Evolutionary conservation across 2,888 invertebrate genomes (phyloP), one percentile per base, ranked within the genome.

Genomic region (Bruchidius siliquastri): DNA sequence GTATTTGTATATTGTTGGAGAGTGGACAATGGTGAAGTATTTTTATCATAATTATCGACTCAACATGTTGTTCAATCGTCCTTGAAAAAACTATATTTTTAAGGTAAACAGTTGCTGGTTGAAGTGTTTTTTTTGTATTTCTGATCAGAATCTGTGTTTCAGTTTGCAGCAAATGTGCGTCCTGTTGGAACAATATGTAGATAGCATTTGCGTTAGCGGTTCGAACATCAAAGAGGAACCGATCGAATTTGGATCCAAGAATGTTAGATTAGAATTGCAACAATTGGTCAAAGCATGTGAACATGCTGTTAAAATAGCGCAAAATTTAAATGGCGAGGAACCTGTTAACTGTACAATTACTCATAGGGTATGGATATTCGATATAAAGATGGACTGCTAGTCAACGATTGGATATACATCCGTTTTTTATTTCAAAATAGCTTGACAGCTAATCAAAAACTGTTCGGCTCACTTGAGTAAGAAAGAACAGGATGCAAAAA

Each of bases 151-250:
- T 68, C 75, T 76, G 78, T 49, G 67, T 81, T 79, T 68, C 83
- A 94, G 94, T 80, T 88, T 94, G 49, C 94, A 96, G 83, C 93
- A 95, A 87, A 92, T 93, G 77, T 95, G 95, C 85, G 89, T 91
- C 49, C 88, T 95, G 72, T 88, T 96, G 83, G 93, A 93, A 0
- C 91, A 92, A 77, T 92, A 93, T 77, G 90, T 95, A 10, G 94
- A 95, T 81, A 90, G 91, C 72, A 90, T 94, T 74, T 92, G 93
- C 8, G 88, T 89, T 0, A 87, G 87, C 67, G 83, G 82, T 2
- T 79, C 82, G 1, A 83, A 83, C 75, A 78, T 83, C 4, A 82
- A 82, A 74, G 84, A 85, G 20, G 84, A 85, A 68, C 82, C 84
- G 0, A 82, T 84, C 20, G 83, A 85, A 80, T 87, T 85, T 73